Percentiles rank a stretch among this genome's conserved stretches.
Conservation (phyloP, 2,113 vertebrate species). For the Bagarius yarrelli region DNA sequence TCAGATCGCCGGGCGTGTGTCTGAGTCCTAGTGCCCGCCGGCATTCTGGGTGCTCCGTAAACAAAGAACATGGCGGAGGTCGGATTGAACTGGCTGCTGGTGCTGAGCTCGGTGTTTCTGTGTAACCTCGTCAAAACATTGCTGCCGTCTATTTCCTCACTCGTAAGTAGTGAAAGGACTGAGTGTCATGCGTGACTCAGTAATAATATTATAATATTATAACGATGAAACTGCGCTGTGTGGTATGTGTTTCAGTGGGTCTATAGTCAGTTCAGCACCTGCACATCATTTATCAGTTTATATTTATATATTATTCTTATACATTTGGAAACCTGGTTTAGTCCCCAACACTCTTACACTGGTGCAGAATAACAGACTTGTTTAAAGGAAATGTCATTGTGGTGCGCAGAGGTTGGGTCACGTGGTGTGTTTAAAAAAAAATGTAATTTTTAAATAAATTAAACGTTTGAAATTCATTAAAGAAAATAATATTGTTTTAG, state of each 20-base stretch:
- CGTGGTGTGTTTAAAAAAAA: neutral
- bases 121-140: slow-evolving; percentile 72
- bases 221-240: neutral
- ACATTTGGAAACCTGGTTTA: neutral
- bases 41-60: slow-evolving; percentile 56
- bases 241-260: neutral
- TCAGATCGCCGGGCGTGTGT: neutral
- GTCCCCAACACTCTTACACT: neutral
- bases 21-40: slow-evolving; percentile 71
- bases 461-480: too few relatives aligned
- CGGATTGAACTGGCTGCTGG: slow-evolving; percentile 67
- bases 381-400: neutral
- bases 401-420: neutral
- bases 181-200: neutral
- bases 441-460: too few relatives aligned
- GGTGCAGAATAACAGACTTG: neutral
- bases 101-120: slow-evolving; percentile 69
- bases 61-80: slow-evolving; percentile 69
- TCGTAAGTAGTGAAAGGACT: slow-evolving; percentile 63
- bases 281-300: neutral
- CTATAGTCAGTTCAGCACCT: neutral
- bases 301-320: neutral
- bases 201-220: neutral
- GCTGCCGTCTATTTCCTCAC: slow-evolving; percentile 66
- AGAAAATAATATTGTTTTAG: too few relatives aligned